Percentiles rank a stretch among this genome's conserved stretches.
phyloP scores from a whole-genome alignment of 2,888 invertebrate genomes.

The Galerucella calmariensis region DNA sequence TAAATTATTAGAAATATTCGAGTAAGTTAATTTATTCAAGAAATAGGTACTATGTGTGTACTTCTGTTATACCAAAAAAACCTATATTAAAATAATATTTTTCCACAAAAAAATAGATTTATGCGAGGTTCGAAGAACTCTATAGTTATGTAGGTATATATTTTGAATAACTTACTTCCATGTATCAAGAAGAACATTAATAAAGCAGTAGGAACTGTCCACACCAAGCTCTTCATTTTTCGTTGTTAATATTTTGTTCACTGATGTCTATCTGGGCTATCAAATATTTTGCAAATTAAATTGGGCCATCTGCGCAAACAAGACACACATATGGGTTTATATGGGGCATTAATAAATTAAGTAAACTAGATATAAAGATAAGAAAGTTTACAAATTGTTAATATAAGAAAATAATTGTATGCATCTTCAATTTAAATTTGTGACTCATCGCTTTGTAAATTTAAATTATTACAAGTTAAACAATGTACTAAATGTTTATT shows the following conservation, averaged over 20 bases:
- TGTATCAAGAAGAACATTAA: not conserved
- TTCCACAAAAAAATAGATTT: not conserved
- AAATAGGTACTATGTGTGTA: too few relatives aligned
- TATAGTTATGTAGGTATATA: not conserved
- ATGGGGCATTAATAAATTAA: not conserved
- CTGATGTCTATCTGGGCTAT: not conserved
- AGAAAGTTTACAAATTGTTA: conserved; percentile 5
- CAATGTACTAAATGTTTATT: not conserved
- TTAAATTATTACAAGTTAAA: not conserved
- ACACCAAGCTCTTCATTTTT: not conserved
- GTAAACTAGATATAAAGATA: conserved; percentile 7
- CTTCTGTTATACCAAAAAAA: too few relatives aligned
- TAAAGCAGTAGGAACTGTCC: not conserved
- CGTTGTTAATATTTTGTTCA: not conserved
- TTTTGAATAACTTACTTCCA: not conserved
- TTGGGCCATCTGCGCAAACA: not conserved
- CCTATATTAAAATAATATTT: not conserved
- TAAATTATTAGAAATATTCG: too few relatives aligned
- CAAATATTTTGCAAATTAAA: conserved; percentile 3
- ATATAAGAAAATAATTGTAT: not conserved
- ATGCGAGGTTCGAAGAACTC: not conserved
- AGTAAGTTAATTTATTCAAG: too few relatives aligned
- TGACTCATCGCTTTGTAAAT: conserved; percentile 1
- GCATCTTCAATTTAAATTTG: not conserved
- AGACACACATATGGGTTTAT: not conserved